Evolutionary conservation across 2,888 invertebrate genomes (phyloP), one percentile per base, ranked within the genome.

Genomic region (Epicampocera succincta): DNA sequence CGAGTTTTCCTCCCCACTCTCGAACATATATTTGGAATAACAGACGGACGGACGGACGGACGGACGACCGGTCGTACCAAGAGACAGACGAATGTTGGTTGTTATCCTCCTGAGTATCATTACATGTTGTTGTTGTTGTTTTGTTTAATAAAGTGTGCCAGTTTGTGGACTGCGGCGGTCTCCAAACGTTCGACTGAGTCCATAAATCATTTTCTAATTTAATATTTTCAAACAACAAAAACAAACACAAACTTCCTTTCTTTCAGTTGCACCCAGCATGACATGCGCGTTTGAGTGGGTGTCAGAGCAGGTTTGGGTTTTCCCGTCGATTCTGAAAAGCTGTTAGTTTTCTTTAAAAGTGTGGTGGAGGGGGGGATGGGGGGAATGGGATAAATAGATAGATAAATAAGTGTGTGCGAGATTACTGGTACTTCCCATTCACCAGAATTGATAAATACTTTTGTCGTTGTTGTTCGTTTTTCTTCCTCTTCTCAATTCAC

Each of bases 161-260:
- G 74, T 66, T 75, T 69, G 46, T 1, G 8, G 5, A 6, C 63
- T 54, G 38, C 65, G 86, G 19, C 46, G 77, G 50, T 81, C 81
- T 74, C 74, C 48, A 58, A 86, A 86, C 89, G 87, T 88, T 88
- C 87, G 89, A 88, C 86, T 89, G 90, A 90, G 88, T 90, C 89
- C 90, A 90, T 90, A 90, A 90, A 90, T 90, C 90, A 90, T 88
- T 89, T 90, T 90, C 89, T 90, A 89, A 90, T 90, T 90, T 90
- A 90, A 90, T 90, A 90, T 90, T 89, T 86, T 85, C 44, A 78
- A 66, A 65, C 66, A 77, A 52, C 52, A 48, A 75, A 29, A 50
- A 42, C 63, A 73, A 83, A 80, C 85, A 85, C 78, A 85, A 85
- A 68, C 50, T 68, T 61, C n/a, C n/a, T n/a, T n/a, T n/a, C n/a